Percentiles rank a stretch among this genome's conserved stretches.
These are phyloP conservation scores for Stichodactyla mertensii DNA, from an alignment of 64 coral and sea anemone species.

Conservation along the genomic window DNA sequence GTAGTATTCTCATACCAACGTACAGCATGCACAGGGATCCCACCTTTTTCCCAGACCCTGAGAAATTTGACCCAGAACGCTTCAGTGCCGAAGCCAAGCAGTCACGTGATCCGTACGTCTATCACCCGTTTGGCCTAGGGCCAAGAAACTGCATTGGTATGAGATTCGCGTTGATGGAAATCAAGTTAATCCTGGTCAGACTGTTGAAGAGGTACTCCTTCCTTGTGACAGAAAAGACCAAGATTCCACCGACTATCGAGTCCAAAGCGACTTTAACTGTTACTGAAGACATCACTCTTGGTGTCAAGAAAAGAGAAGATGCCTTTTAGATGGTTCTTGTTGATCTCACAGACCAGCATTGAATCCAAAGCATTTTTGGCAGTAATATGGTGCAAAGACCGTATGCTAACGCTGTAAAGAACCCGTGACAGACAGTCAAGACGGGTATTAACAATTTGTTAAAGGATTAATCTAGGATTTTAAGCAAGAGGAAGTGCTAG, in stretches of 20 bases:
- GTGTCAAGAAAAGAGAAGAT: background rate
- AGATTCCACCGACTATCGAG: background rate
- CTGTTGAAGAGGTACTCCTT: slow-evolving; percentile 6
- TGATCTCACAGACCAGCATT: no score
- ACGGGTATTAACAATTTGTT: background rate
- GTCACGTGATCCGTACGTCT: slow-evolving; percentile 49
- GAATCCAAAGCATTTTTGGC: no score
- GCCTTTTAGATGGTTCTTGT: no score
- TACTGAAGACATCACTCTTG: background rate
- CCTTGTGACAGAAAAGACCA: background rate
- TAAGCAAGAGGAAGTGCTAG: no score
- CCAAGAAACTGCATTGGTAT: slow-evolving; percentile 36
- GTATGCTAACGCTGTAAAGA: no score
- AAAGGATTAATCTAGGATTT: no score
- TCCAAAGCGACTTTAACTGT: background rate
- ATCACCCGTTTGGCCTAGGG: slow-evolving; percentile 44
- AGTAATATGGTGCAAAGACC: no score
- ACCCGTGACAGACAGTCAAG: background rate
- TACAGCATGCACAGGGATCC: slow-evolving; percentile 62
- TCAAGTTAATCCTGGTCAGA: slow-evolving; percentile 6
- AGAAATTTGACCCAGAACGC: slow-evolving; percentile 52
- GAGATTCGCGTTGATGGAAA: slow-evolving; percentile 18
- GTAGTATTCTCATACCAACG: background rate
- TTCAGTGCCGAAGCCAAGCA: slow-evolving; percentile 27
- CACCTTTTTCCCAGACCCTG: slow-evolving; percentile 22